Conservation (phyloP, 2,797 vertebrate genomes). For the Spheniscus humboldti region DNA sequence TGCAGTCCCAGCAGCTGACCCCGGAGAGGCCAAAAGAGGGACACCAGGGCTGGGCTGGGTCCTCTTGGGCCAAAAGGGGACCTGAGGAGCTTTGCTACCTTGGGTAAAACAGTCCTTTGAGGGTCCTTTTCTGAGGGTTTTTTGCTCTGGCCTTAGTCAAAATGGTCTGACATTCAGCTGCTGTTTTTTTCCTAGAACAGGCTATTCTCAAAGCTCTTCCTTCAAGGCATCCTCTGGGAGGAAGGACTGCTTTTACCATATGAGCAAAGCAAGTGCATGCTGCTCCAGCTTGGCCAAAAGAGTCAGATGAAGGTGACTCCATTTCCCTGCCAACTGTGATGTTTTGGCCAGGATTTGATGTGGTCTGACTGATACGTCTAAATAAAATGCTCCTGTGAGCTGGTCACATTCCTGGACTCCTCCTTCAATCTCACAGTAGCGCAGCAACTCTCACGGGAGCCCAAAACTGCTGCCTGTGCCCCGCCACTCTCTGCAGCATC, state of each 20-base stretch:
- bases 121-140: neutral
- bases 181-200: neutral
- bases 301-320: neutral
- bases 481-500: neutral
- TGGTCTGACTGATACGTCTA: neutral
- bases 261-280: neutral
- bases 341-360: neutral
- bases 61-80: neutral
- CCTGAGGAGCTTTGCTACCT: neutral
- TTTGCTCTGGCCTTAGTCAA: neutral
- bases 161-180: accelerated
- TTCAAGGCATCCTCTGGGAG: neutral
- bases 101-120: neutral
- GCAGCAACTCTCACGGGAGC: neutral
- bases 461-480: neutral
- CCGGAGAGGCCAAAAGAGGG: neutral
- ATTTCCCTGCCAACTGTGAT: neutral
- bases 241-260: neutral
- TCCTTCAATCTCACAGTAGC: neutral
- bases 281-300: neutral
- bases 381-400: neutral
- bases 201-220: neutral
- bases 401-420: neutral
- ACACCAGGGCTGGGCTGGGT: neutral
- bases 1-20: neutral